Evolutionary conservation across 2,888 invertebrate genomes (phyloP).

Genomic region (Mesorhabditis spiculigera): DNA sequence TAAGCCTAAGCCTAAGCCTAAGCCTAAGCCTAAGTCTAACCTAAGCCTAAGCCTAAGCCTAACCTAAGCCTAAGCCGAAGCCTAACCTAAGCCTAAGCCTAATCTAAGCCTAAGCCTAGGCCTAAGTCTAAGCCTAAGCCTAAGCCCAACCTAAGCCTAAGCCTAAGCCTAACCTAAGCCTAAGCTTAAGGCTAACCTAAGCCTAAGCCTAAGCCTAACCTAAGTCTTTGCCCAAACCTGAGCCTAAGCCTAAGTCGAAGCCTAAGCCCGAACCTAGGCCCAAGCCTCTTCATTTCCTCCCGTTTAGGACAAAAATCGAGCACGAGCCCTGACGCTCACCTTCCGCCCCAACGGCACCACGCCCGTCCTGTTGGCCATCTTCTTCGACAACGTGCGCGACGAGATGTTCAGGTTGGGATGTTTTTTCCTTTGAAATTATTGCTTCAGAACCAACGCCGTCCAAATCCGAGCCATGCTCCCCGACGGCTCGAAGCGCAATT

Average conservation of each 20-base stretch:
- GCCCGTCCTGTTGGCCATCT: constrained; percentile 77
- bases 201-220: no score
- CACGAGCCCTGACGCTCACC: constrained; percentile 65
- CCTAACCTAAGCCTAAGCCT: no score
- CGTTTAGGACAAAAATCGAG: constrained; percentile 77
- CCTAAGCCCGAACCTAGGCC: neutral
- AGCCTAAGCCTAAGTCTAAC: no score
- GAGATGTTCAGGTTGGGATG: constrained; percentile 17
- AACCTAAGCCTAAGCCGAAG: no score
- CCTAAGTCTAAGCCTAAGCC: no score
- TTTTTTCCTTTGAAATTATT: neutral
- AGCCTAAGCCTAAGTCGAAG: neutral
- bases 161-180: no score
- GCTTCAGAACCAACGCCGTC: constrained; percentile 19
- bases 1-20: neutral
- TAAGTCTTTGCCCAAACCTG: no score
- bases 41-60: no score
- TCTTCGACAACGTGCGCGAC: constrained; percentile 83
- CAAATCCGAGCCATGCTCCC: constrained; percentile 21
- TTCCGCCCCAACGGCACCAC: constrained; percentile 66
- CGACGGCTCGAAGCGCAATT: constrained; percentile 24
- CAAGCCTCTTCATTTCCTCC: neutral
- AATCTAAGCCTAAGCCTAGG: no score
- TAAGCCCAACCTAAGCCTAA: no score
- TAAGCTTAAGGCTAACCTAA: no score